These are phyloP conservation scores for Drosophila oshimai DNA, from an alignment of 1,140 invertebrate genomes.

Conservation along the genomic window DNA sequence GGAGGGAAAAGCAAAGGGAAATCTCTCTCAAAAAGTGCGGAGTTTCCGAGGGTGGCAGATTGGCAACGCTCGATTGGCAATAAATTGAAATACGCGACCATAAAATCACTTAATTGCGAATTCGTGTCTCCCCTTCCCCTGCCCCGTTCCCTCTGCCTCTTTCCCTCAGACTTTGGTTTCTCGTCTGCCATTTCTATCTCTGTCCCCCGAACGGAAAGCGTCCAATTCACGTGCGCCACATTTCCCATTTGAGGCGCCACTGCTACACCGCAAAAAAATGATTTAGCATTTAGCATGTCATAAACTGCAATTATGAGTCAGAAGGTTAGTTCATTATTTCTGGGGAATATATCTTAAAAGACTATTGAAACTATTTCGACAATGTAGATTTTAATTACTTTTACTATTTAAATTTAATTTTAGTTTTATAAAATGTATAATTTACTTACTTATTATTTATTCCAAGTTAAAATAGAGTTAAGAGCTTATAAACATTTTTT, in stretches of 20 bases:
- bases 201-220: constrained; percentile 20
- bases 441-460: too few species aligned
- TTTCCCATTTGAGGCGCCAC: constrained; percentile 5
- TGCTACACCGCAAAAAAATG: not conserved
- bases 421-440: too few species aligned
- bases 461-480: too few species aligned
- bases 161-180: not conserved
- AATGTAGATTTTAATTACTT: too few species aligned
- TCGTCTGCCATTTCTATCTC: not conserved
- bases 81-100: constrained; percentile 81
- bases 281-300: too few species aligned
- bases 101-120: constrained; percentile 80
- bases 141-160: not conserved
- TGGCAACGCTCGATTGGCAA: constrained; percentile 71
- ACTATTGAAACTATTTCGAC: too few species aligned
- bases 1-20: not conserved
- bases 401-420: too few species aligned
- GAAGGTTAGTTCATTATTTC: too few species aligned
- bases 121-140: constrained; percentile 50
- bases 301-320: too few species aligned
- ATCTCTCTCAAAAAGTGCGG: not conserved
- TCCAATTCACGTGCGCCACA: constrained; percentile 22
- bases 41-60: constrained; percentile 19
- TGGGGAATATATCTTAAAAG: too few species aligned
- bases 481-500: too few species aligned